Evolutionary conservation across 2,888 invertebrate genomes (phyloP).

Genomic region (Hirtodrosophila confusa): DNA sequence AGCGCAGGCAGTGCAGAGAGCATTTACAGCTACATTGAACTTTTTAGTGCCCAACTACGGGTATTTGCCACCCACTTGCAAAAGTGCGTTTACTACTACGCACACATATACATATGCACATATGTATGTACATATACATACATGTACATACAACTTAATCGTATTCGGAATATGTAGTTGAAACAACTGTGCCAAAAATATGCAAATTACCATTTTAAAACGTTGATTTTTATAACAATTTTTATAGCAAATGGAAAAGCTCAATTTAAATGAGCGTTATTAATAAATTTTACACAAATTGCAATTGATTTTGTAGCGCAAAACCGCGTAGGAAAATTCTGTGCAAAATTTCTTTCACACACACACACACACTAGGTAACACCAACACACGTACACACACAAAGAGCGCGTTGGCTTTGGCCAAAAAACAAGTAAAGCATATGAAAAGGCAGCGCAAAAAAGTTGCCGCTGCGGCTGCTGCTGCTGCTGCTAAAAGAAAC

Average conservation of each 20-base stretch:
- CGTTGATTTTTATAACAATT: conserved; percentile 40
- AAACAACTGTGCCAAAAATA: conserved; percentile 76
- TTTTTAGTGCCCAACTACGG: conserved; percentile 55
- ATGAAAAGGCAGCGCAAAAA: conserved; percentile 60
- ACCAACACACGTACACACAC: conserved; percentile 41
- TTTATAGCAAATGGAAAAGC: conserved; percentile 34
- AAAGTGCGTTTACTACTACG: conserved; percentile 79
- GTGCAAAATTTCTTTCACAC: conserved; percentile 75
- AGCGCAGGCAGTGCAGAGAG: conserved; percentile 30
- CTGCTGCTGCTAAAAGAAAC: conserved; percentile 48
- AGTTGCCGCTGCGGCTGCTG: conserved; percentile 53
- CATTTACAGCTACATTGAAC: conserved; percentile 80
- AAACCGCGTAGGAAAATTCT: conserved; percentile 64
- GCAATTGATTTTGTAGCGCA: conserved; percentile 66
- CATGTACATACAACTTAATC: conserved; percentile 11
- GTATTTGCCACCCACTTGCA: conserved; percentile 70
- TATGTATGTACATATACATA: conserved; percentile 22
- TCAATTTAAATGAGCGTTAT: conserved; percentile 58
- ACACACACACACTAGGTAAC: conserved; percentile 40
- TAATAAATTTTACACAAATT: conserved; percentile 47
- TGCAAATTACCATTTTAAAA: conserved; percentile 74
- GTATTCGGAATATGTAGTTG: conserved; percentile 27
- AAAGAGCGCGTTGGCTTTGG: conserved; percentile 35
- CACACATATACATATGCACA: conserved; percentile 42
- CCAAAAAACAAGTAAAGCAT: conserved; percentile 62